Base-by-base conservation (phyloP, 2,113 vertebrate species). In the Pica pica region DNA sequence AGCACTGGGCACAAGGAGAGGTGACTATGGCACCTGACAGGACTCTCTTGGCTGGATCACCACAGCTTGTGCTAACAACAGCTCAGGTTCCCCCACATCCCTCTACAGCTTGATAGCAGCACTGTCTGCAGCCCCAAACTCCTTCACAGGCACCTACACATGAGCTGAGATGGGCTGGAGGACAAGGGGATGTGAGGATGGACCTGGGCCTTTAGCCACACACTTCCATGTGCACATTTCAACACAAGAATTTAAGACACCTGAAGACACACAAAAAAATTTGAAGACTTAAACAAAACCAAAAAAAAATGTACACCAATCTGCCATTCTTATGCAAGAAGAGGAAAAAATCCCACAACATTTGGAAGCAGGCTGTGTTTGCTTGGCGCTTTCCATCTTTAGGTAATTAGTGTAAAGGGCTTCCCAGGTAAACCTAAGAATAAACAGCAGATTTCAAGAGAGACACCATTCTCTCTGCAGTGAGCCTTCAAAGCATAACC, bases 381-480 rank as follows among this genome's bases (percentile, higher is more conserved):
- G 92, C 83, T 95, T 82, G 88, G 64, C 92, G 57, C 90, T 75
- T 95, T 53, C 90, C 92, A 93, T 96, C 90, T 92, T 90, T 83
- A 92, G 88, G 93, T 87, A 96, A 94, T 92, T 89, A 90, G 96
- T 49, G 46, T 96, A 94, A 96, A 97, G 95, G 96, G 85, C 94
- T 96, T 96, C 83, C 95, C 93, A 97, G 96, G 96, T 96, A 96
- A 96, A 94, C 28, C 93, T 65, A 90, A 94, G 90, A 95, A 97
- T 92, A 95, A 80, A 53, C 15, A 3, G 41, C 44, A 78, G 47
- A 88, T 83, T 86, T 68, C 39, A 74, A 52, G 73, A 93, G 84
- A 94, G 30, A 57, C 70, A 69, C 67, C 27, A 30, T 96, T 83
- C 83, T 59, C 30, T 9, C 76, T 81, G 69, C 44, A 78, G 76